Base-by-base conservation (phyloP, 2,113 vertebrate genomes). In the Echinops telfairi region DNA sequence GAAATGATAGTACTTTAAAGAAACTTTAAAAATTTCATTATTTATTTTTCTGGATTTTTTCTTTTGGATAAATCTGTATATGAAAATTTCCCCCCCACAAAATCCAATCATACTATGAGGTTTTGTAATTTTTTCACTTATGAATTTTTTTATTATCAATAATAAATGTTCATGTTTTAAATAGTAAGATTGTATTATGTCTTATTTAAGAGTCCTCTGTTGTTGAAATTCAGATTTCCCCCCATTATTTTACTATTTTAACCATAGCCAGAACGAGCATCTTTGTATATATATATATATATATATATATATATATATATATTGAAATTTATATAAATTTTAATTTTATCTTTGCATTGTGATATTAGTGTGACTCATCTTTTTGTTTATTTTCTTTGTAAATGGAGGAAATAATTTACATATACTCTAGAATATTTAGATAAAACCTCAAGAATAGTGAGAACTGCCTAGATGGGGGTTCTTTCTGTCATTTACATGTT, bases 401-500 rank as follows among this genome's bases (percentile, higher is more conserved):
- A 73, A 80, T 87, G 43, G 29, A 40, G 6, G 29, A 64, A 53
- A 57, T 88, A 60, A 85, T 94, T 88, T 86, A 38, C 16, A 90
- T 88, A 82, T 53, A 66, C 40, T 78, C 2, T 53, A 83, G 43
- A n/a, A 91, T 60, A 81, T 83, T 94, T 86, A 64, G 84, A 40
- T 90, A 85, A 92, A 88, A 88, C 53, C 77, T 90, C 36, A 95
- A 92, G 80, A 89, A 92, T 53, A 53, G 47, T 53, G 47, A 53
- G 5, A 92, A 87, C 84, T 66, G 25, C 83, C 22, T 78, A 73
- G 31, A 11, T 53, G 29, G 15, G 33, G 82, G 38, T 78, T 33
- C 27, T 36, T 92, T 77, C 15, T 87, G 15, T 85, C 60, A 76
- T 85, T 95, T 38, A 84, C 38, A 68, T 70, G 58, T 89, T 58